Base-by-base conservation (phyloP, 2,113 vertebrate genomes). In the Psittacula cyanocephala region DNA sequence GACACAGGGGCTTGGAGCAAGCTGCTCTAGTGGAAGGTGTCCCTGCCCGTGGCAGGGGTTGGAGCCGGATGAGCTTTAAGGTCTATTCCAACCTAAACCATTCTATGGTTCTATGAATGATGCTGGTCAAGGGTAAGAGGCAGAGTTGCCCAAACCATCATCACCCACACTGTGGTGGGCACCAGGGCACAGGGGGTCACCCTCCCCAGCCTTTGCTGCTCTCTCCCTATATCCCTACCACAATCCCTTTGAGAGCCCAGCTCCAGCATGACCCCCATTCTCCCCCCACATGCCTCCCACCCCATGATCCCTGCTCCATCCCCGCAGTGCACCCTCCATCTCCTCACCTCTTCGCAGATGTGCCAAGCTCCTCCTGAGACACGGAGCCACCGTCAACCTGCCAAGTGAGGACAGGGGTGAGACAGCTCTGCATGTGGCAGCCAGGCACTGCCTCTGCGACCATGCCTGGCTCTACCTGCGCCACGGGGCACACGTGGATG, bases 381-480 rank as follows among this genome's bases (percentile, higher is more conserved):
- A 97, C 5, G 95, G 98, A 1, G 98, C 98, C 4, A 52, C 81
- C 1, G 71, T 98, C 20, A 81, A 97, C 50, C 82, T 87, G 72
- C 81, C 81, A 1, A 97, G 96, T 6, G 97, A 98, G 77, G 93
- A 95, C 0, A 39, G 25, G 3, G 93, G 74, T 31, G 98, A 98
- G 85, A 98, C 96, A 0, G 97, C 98, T 0, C 96, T 98, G 89
- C 98, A 98, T 10, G 76, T 98, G 85, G 98, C 98, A 0, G 97
- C 98, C 37, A 93, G 91, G 55, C 96, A 93, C 13, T 87, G 95
- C 33, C 98, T 98, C 39, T 89, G 70, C 0, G 80, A 95, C 23
- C 98, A 98, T 47, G 95, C 96, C 17, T 74, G 62, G 50, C 98
- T 98, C 71, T 98, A 98, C 84, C 97, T 98, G 80, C 68, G 28